Evolutionary conservation across 2,113 vertebrate species (phyloP).

Genomic region (Nestor notabilis): DNA sequence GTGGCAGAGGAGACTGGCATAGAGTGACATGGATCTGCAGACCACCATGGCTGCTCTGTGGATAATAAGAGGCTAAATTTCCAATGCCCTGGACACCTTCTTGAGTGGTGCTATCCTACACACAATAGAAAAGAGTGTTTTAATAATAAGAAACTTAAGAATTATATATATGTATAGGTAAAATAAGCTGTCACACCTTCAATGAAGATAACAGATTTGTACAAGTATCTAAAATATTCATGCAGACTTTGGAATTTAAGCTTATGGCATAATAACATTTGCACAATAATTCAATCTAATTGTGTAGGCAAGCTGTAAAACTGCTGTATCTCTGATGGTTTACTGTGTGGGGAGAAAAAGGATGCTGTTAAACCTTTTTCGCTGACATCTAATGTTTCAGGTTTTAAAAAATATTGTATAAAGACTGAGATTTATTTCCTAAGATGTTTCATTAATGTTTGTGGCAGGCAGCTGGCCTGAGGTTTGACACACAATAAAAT

Average conservation of each 20-base stretch:
- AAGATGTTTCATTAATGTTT: conserved; percentile 88
- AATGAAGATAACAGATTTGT: conserved; percentile 64
- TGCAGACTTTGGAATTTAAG: conserved; percentile 64
- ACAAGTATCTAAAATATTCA: conserved; percentile 57
- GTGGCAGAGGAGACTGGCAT: neutral
- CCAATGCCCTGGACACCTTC: neutral
- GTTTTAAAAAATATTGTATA: conserved; percentile 83
- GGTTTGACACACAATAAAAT: conserved; percentile 94
- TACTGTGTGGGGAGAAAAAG: neutral
- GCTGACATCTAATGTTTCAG: conserved; percentile 84
- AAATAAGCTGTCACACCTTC: conserved; percentile 49
- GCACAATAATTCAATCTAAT: conserved; percentile 77
- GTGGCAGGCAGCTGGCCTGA: conserved; percentile 83
- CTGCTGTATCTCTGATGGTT: conserved; percentile 63
- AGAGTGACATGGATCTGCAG: neutral
- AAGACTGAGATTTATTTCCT: conserved; percentile 87
- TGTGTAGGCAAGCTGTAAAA: conserved; percentile 67
- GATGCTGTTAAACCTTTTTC: conserved; percentile 75
- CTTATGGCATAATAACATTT: conserved; percentile 53
- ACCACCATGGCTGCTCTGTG: neutral
- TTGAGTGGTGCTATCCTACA: neutral
- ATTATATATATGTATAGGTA: neutral
- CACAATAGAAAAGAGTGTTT: neutral
- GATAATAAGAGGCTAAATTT: neutral
- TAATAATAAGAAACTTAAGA: conserved; percentile 20